Evolutionary conservation across 2,797 vertebrate genomes (phyloP), one percentile per base, ranked within the genome.

Genomic region (Huso huso): DNA sequence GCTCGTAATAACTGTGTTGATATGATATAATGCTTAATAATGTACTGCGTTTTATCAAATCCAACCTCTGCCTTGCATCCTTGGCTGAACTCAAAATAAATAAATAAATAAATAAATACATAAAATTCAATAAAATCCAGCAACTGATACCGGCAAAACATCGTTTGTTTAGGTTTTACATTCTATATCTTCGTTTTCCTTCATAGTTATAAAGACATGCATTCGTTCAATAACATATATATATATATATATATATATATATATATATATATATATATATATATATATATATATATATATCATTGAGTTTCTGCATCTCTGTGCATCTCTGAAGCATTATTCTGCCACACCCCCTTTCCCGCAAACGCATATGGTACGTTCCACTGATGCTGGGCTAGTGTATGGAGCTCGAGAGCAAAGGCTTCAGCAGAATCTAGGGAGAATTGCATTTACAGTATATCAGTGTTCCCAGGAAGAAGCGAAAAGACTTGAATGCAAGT

Each of bases 331-430:
- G 53, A 37, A 37, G 37, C 37, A 4, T 5, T 4, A 5, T 37
- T 37, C 37, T 64, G 81, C 87, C 86, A 84, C 87, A 83, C 85
- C 85, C 86, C 88, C 87, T 83, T 70, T 78, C 79, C 77, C 48
- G 55, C 70, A 73, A 74, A 72, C 80, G 72, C 73, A 77, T 83
- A 81, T 90, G 88, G 87, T 90, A 88, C 68, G 80, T 83, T 88
- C 88, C 87, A 66, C 61, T 74, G 82, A 84, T 74, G 80, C 83
- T 82, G 87, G 85, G 88, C 82, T 81, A 86, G 84, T 83, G 81
- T 79, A 78, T 76, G 78, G 78, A 83, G 82, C 69, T 79, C 18
- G 18, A 83, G 78, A 82, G 76, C 66, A 83, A 65, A 74, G 68
- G 59, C 64, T 64, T 76, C 77, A 51, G 73, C 77, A 66, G 68